Base-by-base conservation (phyloP, 2,888 invertebrate genomes). In the Gari tellinella region DNA sequence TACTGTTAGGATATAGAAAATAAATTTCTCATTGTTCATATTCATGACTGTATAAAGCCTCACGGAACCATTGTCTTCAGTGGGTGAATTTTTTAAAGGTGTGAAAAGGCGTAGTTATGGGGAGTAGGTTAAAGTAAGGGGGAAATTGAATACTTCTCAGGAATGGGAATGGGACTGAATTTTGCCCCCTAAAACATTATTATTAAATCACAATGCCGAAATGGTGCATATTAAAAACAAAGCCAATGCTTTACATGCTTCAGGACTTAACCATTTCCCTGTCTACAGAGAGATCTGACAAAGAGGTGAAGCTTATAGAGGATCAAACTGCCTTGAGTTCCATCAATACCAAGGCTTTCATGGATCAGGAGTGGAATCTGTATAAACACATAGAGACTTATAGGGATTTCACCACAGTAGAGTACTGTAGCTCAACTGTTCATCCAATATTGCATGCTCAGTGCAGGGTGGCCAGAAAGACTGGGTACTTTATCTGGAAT, bases 401-500 rank as follows among this genome's bases (percentile, higher is more conserved):
- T 31, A 53, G 76, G 25, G 85, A 85, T 37, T 69, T 66, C 57
- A 85, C 85, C 19, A 82, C 83, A 1, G 66, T 81, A 19, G 87
- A 88, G 53, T 84, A 83, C 48, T 80, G 82, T 23, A 85, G 85
- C 57, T 80, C 81, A 17, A 82, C 82, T 12, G 81, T 81, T 25
- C 86, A 87, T 64, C 86, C 88, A 2, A 84, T 88, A 19, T 60
- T 89, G 37, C 74, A 82, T 60, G 78, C 82, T 40, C 81, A 81
- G 58, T 86, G 85, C 41, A 66, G 86, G 15, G 86, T 87, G 23
- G 84, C 77, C 19, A 79, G 89, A 46, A 85, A 83, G 53, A 78
- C 86, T 38, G 87, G 89, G 15, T 88, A 84, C 68, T 89, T 86
- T 68, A 64, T 86, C 5, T 89, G 89, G 89, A 89, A 89, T 70